phyloP scores from a whole-genome alignment of 2,113 vertebrate species.

The Lepisosteus osseus region DNA sequence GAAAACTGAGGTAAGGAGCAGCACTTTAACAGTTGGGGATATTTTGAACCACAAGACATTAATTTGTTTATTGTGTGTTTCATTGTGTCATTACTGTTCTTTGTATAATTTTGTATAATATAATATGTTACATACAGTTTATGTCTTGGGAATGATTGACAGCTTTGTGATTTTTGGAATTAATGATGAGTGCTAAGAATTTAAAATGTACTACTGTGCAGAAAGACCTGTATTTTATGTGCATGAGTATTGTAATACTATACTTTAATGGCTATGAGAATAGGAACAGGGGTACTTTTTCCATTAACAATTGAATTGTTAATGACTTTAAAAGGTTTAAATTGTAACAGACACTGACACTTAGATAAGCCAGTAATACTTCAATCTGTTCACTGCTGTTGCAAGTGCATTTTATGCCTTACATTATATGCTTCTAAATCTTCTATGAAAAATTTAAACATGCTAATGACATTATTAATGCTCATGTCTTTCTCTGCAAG shows the following conservation, averaged over 20 bases:
- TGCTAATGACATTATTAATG: neutral
- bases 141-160: neutral
- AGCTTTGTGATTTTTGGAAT: neutral
- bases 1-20: slow-evolving; percentile 30
- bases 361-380: neutral
- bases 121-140: neutral
- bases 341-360: neutral
- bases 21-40: neutral
- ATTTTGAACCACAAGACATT: neutral
- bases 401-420: neutral
- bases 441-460: neutral
- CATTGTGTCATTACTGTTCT: neutral
- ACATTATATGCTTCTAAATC: neutral
- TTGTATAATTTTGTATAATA: no score
- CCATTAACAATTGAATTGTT: neutral
- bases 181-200: neutral
- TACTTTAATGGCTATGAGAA: neutral
- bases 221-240: slow-evolving; percentile 31
- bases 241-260: neutral
- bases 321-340: neutral
- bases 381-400: neutral
- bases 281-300: neutral
- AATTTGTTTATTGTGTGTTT: neutral
- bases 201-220: slow-evolving; percentile 26
- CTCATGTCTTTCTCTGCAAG: neutral